Conservation (phyloP, 2,797 vertebrate species). For the Gambelia wislizenii region DNA sequence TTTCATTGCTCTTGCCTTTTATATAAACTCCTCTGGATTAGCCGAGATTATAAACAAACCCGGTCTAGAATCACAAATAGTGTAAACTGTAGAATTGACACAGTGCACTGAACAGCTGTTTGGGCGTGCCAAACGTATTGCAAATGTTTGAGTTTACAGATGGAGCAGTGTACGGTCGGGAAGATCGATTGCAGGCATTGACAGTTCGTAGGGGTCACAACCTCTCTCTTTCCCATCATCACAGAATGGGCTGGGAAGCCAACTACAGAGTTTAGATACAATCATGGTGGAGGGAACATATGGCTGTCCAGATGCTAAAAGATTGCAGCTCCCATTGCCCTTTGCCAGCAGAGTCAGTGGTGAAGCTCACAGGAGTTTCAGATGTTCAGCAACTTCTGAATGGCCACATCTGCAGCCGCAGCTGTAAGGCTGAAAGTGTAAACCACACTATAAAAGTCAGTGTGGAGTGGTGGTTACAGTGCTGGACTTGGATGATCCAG, state of each 20-base stretch:
- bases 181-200: constrained; percentile 45
- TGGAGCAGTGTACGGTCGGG: constrained; percentile 64
- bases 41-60: constrained; percentile 38
- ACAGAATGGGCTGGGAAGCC: background rate
- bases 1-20: background rate
- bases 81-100: constrained; percentile 39
- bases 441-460: background rate
- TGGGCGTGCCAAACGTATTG: constrained; percentile 48
- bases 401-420: too few relatives aligned
- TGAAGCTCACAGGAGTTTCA: background rate
- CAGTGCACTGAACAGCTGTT: constrained; percentile 44
- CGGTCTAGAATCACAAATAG: constrained; percentile 32
- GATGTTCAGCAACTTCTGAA: too few relatives aligned
- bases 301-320: background rate
- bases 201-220: background rate
- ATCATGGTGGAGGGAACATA: background rate
- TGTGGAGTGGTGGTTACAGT: background rate
- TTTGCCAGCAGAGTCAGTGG: background rate
- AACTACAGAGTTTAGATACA: background rate
- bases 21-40: constrained; percentile 49
- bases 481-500: background rate
- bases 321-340: background rate
- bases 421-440: background rate
- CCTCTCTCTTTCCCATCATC: background rate
- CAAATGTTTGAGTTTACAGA: constrained; percentile 54